These are phyloP conservation scores for Odontamblyopus lacepedii DNA, from an alignment of 2,797 vertebrate genomes.

Conservation along the genomic window DNA sequence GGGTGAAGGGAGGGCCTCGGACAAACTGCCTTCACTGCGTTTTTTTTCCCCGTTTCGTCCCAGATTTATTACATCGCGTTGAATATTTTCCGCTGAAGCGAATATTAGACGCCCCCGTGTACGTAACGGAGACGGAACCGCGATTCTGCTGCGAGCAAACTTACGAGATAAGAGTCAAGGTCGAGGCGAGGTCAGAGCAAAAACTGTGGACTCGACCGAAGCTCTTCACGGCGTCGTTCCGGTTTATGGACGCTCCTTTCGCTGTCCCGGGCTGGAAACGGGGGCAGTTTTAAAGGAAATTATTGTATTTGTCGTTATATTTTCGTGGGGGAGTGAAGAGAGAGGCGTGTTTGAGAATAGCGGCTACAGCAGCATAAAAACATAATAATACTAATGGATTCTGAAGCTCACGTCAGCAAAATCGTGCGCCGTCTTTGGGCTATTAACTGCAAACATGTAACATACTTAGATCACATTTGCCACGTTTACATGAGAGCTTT, in stretches of 20 bases:
- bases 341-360: too few relatives aligned
- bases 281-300: neutral
- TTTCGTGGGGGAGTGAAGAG: neutral
- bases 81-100: neutral
- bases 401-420: neutral
- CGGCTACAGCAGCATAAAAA: neutral
- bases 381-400: neutral
- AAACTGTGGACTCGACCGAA: neutral
- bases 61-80: too few relatives aligned
- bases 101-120: neutral
- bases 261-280: neutral
- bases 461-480: too few relatives aligned
- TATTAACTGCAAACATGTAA: too few relatives aligned
- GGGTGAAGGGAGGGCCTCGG: too few relatives aligned
- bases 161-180: slow-evolving; percentile 63
- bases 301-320: neutral
- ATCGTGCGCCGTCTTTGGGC: neutral
- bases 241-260: neutral
- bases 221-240: neutral
- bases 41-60: too few relatives aligned
- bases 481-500: too few relatives aligned
- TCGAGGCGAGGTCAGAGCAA: slow-evolving; percentile 65
- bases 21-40: too few relatives aligned
- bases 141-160: slow-evolving; percentile 31
- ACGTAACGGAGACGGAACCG: neutral